phyloP scores from a whole-genome alignment of 2,888 invertebrate genomes.

The Diplazon laetatorius region DNA sequence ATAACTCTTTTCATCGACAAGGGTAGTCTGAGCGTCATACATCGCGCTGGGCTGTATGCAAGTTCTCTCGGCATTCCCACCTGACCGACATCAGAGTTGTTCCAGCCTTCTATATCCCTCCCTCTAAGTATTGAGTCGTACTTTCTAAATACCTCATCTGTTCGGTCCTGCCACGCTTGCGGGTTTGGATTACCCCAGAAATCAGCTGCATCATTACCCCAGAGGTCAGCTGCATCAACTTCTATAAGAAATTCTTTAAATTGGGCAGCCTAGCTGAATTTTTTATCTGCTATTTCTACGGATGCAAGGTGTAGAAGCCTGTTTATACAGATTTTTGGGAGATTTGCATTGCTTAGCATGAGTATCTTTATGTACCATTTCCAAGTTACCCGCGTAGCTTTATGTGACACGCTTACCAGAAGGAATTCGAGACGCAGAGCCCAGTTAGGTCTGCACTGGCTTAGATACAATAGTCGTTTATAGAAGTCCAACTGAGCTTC shows the following conservation, averaged over 20 bases:
- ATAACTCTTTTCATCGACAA: neutral
- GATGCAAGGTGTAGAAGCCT: constrained; percentile 16
- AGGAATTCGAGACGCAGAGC: neutral
- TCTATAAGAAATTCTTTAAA: neutral
- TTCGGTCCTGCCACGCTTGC: neutral
- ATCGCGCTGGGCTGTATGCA: neutral
- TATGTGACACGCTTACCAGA: neutral
- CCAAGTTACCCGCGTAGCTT: neutral
- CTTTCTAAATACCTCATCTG: neutral
- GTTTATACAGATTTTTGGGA: constrained; percentile 20
- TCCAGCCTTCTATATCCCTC: neutral
- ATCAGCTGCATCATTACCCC: neutral
- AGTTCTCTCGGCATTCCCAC: too few relatives aligned
- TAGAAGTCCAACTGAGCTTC: neutral
- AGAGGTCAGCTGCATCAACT: neutral
- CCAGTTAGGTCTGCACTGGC: constrained; percentile 13
- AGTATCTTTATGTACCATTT: constrained; percentile 9
- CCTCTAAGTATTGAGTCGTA: constrained; percentile 2
- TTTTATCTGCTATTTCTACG: neutral
- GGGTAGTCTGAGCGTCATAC: neutral
- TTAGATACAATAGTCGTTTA: constrained; percentile 19
- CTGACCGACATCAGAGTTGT: neutral
- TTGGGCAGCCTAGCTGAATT: constrained; percentile 27
- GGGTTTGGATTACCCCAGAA: constrained; percentile 17
- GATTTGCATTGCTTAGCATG: neutral